Conservation (phyloP, 2,113 vertebrate species). For the Silurus meridionalis region DNA sequence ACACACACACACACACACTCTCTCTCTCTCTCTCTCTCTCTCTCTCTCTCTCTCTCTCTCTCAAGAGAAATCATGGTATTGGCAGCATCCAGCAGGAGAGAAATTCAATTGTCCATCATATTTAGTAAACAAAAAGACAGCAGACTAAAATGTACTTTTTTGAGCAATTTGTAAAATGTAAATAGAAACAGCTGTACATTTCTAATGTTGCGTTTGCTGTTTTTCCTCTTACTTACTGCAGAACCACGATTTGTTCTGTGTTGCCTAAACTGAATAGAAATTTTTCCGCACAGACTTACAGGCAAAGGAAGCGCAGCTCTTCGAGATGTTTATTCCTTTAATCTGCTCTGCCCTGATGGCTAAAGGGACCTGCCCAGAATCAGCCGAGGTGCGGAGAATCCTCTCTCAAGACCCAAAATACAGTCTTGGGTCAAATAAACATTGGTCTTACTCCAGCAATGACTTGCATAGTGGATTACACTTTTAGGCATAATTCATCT, state of each 20-base stretch:
- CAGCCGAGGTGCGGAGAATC: slow-evolving; percentile 45
- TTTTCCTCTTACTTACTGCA: not conserved
- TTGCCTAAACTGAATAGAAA: slow-evolving; percentile 20
- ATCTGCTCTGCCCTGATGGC: slow-evolving; percentile 40
- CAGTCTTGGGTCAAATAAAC: slow-evolving; percentile 41
- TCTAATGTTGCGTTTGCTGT: not conserved
- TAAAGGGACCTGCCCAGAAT: slow-evolving; percentile 43
- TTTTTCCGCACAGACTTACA: slow-evolving; percentile 32
- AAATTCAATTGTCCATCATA: not conserved
- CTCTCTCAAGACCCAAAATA: slow-evolving; percentile 37
- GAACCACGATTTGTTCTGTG: not conserved
- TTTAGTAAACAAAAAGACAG: not conserved
- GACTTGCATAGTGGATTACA: slow-evolving; percentile 30
- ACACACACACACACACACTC: not conserved
- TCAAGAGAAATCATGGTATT: not conserved
- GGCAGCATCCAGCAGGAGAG: not conserved
- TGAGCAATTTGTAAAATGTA: not conserved
- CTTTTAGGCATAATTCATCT: slow-evolving; percentile 25
- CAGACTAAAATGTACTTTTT: not conserved
- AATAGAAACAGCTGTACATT: not conserved
- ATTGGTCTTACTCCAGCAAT: slow-evolving; percentile 25
- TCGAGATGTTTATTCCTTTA: slow-evolving; percentile 43
- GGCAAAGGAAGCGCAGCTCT: slow-evolving; percentile 42
- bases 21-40: not conserved
- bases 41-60: not conserved